phyloP scores from a whole-genome alignment of 2,113 vertebrate species.

The Tachysurus fulvidraco region DNA sequence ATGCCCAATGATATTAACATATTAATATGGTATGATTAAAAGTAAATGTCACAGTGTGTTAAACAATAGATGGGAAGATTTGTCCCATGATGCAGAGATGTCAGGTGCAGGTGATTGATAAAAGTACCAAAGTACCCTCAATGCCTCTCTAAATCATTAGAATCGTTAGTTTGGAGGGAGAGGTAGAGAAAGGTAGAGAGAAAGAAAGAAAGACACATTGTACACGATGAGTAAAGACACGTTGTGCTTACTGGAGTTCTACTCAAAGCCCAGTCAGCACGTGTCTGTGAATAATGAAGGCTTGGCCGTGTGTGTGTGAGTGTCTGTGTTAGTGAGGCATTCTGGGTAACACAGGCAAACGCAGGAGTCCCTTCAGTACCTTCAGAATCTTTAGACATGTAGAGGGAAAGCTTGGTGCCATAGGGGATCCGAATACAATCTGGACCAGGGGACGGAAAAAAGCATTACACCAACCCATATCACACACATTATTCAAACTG shows the following conservation, averaged over 20 bases:
- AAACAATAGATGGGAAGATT: neutral
- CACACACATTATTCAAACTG: conserved; percentile 47
- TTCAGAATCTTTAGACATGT: conserved; percentile 82
- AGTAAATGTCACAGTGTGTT: neutral
- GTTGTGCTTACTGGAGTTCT: conserved; percentile 70
- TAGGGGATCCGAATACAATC: conserved; percentile 85
- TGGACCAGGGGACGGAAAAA: conserved; percentile 76
- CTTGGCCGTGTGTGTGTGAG: conserved; percentile 57
- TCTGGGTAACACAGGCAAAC: conserved; percentile 49
- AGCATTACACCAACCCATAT: conserved; percentile 66
- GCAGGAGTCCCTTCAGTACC: conserved; percentile 70
- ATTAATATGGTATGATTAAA: neutral
- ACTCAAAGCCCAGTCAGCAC: conserved; percentile 68
- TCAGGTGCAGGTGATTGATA: conserved; percentile 48
- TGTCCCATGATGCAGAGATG: conserved; percentile 64
- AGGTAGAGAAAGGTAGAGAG: neutral
- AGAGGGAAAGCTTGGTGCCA: conserved; percentile 81
- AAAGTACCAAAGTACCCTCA: conserved; percentile 49
- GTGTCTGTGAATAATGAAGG: conserved; percentile 52
- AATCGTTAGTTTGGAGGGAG: neutral
- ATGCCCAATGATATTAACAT: neutral
- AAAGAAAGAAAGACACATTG: conserved; percentile 55
- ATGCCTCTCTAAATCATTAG: conserved; percentile 27
- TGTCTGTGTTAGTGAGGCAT: conserved; percentile 66
- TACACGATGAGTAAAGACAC: conserved; percentile 54